phyloP scores from a whole-genome alignment of 2,888 invertebrate species.

The Eucera pruinosa region DNA sequence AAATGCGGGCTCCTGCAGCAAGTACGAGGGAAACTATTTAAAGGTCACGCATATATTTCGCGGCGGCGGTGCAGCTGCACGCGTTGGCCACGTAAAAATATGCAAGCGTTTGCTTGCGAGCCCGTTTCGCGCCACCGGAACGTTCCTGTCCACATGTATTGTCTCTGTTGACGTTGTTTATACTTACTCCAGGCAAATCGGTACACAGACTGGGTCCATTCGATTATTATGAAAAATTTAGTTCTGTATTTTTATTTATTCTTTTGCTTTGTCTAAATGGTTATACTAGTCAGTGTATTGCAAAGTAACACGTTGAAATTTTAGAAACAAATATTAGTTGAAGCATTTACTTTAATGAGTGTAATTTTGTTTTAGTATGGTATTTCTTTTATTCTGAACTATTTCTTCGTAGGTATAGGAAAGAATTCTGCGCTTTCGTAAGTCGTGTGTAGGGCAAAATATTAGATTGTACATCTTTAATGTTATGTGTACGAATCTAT shows the following conservation, averaged over 20 bases:
- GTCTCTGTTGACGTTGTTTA: constrained; percentile 33
- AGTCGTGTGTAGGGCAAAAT: no score
- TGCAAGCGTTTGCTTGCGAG: constrained; percentile 39
- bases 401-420: no score
- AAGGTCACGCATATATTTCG: constrained; percentile 63
- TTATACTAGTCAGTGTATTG: background rate
- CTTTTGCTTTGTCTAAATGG: no score
- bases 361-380: no score
- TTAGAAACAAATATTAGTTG: background rate
- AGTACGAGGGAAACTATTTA: constrained; percentile 60
- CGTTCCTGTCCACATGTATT: constrained; percentile 21
- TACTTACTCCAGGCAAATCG: background rate
- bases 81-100: constrained; percentile 58
- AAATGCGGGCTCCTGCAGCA: constrained; percentile 64
- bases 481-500: no score
- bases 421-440: no score
- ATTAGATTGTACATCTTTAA: no score
- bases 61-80: constrained; percentile 58
- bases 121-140: constrained; percentile 31
- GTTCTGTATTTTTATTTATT: background rate
- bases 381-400: no score
- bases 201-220: background rate
- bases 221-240: background rate
- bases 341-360: no score
- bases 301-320: background rate